These are phyloP conservation scores for Lagopus leucura DNA, from an alignment of 2,113 vertebrate species.

Conservation along the genomic window DNA sequence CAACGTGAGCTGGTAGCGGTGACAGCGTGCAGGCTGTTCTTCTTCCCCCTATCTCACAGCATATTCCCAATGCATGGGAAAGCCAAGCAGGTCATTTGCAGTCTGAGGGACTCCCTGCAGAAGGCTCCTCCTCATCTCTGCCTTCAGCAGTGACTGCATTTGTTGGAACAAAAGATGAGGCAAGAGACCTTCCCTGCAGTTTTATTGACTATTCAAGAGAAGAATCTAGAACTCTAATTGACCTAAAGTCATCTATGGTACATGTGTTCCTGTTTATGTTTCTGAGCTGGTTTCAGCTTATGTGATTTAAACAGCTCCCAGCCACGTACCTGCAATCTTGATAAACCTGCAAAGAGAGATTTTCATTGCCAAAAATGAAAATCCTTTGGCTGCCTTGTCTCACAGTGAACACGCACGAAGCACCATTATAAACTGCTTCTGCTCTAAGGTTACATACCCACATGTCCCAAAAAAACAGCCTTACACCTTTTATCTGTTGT, in stretches of 20 bases:
- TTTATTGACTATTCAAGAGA: neutral
- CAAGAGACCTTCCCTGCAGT: neutral
- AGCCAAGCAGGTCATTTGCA: neutral
- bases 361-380: constrained; percentile 24
- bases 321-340: constrained; percentile 36
- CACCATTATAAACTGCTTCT: neutral
- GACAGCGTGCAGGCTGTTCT: constrained; percentile 25
- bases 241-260: neutral
- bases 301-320: constrained; percentile 56
- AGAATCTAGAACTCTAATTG: constrained; percentile 18
- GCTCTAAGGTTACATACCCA: neutral
- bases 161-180: neutral
- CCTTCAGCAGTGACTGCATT: neutral
- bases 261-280: neutral
- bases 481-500: neutral
- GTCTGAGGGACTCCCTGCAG: neutral
- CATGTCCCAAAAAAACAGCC: neutral
- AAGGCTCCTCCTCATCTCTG: neutral
- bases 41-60: neutral
- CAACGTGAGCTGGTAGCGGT: neutral
- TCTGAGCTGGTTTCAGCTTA: neutral
- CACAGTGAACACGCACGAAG: constrained; percentile 10
- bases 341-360: constrained; percentile 18
- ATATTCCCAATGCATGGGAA: neutral
- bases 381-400: constrained; percentile 18